Conservation (phyloP, 2,888 invertebrate species). For the Phania funesta region DNA sequence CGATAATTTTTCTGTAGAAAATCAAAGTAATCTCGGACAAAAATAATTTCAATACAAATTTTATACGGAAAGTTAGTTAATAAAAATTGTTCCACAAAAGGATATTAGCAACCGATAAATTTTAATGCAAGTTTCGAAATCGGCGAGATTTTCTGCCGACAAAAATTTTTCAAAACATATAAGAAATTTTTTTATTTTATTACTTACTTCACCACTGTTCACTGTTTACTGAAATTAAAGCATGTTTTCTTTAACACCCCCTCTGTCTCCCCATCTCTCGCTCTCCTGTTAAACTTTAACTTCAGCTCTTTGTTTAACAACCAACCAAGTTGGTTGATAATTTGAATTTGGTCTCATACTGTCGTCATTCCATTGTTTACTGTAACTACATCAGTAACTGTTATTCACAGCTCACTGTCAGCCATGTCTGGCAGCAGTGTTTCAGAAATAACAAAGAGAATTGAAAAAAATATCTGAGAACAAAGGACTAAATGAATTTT, state of each 20-base stretch:
- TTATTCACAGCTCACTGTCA: conserved; percentile 24
- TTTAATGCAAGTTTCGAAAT: too few relatives aligned
- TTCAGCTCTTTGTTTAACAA: conserved; percentile 7
- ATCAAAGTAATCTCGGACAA: too few relatives aligned
- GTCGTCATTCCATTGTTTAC: conserved; percentile 13
- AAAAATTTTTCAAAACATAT: too few relatives aligned
- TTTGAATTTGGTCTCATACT: conserved; percentile 2
- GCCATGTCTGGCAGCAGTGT: background rate
- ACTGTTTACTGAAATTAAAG: background rate
- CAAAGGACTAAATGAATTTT: conserved; percentile 39
- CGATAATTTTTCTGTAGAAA: too few relatives aligned
- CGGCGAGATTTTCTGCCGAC: too few relatives aligned
- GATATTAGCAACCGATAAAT: too few relatives aligned
- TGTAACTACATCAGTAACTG: conserved; percentile 26
- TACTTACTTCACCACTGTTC: background rate
- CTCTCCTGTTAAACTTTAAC: background rate
- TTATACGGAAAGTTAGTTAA: too few relatives aligned
- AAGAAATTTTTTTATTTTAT: too few relatives aligned
- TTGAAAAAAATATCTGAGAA: background rate
- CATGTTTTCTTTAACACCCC: background rate
- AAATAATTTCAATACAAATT: too few relatives aligned
- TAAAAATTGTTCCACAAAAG: too few relatives aligned
- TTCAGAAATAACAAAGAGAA: background rate
- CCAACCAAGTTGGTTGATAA: conserved; percentile 19
- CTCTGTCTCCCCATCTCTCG: too few relatives aligned